phyloP scores from a whole-genome alignment of 2,888 invertebrate genomes.

The Agonopterix alstromeriana region DNA sequence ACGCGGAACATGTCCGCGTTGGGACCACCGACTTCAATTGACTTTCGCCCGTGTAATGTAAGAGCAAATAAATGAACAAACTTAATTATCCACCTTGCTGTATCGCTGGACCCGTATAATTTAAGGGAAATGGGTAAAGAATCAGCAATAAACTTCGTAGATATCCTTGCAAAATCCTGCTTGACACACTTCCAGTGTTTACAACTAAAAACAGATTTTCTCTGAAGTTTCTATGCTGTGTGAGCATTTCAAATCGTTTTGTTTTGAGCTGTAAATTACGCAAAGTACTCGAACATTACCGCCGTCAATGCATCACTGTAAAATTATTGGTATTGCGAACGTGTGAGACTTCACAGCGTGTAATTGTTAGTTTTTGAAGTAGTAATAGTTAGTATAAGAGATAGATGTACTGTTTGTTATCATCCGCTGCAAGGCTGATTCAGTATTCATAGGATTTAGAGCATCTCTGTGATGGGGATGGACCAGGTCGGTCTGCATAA shows the following conservation, averaged over 20 bases:
- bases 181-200: no score
- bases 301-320: constrained; percentile 4
- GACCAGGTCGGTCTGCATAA: no score
- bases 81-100: neutral
- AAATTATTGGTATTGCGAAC: constrained; percentile 9
- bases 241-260: constrained; percentile 1
- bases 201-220: neutral
- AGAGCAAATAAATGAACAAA: constrained; percentile 22
- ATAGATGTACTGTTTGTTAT: no score
- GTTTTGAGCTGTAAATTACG: constrained; percentile 9
- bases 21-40: constrained; percentile 22
- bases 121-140: neutral
- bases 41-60: constrained; percentile 31
- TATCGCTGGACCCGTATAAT: neutral
- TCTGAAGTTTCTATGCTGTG: neutral
- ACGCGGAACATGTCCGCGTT: constrained; percentile 30
- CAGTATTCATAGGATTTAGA: no score
- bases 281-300: constrained; percentile 7
- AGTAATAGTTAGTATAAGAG: no score
- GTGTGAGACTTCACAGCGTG: constrained; percentile 4
- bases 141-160: no score
- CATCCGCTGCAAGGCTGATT: no score
- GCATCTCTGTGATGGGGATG: no score
- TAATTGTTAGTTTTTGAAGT: constrained; percentile 1
- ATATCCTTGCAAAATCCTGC: no score